These are phyloP conservation scores for Mastomys natalensis DNA, from an alignment of 2,113 vertebrate species.

Conservation along the genomic window DNA sequence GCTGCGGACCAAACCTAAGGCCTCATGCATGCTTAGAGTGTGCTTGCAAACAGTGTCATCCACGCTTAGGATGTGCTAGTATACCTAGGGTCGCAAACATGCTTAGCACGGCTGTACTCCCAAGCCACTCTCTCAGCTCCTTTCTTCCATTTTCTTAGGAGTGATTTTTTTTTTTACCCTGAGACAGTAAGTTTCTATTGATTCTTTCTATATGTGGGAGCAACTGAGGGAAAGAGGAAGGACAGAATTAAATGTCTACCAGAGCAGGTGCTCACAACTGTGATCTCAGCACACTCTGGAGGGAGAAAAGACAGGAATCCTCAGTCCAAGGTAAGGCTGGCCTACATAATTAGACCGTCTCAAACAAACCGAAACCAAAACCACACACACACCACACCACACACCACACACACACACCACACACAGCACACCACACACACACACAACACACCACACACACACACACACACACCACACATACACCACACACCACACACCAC, in stretches of 20 bases:
- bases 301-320: neutral
- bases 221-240: slow-evolving; percentile 32
- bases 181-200: neutral
- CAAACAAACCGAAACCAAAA: neutral
- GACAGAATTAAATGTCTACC: neutral
- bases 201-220: neutral
- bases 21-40: neutral
- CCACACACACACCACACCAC: too few relatives aligned
- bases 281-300: neutral
- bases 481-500: too few relatives aligned
- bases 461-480: too few relatives aligned
- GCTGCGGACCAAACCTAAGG: neutral
- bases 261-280: neutral
- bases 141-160: neutral
- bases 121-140: neutral
- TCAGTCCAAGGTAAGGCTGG: neutral
- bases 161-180: neutral
- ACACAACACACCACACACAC: too few relatives aligned
- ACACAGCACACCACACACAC: too few relatives aligned
- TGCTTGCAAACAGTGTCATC: neutral
- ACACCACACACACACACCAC: neutral
- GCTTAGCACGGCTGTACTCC: neutral
- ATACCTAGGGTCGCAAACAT: neutral
- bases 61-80: neutral
- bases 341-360: neutral